Base-by-base conservation (phyloP, 2,888 invertebrate genomes). In the Onchidella celtica region DNA sequence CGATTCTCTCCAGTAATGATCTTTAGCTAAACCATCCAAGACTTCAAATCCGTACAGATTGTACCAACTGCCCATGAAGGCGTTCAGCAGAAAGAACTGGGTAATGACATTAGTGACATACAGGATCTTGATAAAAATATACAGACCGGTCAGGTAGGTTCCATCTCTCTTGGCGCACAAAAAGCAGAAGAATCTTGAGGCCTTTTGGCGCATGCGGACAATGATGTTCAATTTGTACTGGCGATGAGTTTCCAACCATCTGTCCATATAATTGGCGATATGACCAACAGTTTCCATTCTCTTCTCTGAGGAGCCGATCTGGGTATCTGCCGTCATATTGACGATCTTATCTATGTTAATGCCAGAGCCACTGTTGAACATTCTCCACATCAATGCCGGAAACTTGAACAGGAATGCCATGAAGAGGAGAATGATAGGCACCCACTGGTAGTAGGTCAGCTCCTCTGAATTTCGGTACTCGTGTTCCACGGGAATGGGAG, bases 341-440 rank as follows among this genome's bases (percentile, higher is more conserved):
- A 90, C 90, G 55, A 91, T 88, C 79, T 90, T 90, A 76, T 88
- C 88, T 82, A 91, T 83, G 84, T 90, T 91, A 34, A 92, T 84
- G 27, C 91, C 91, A n/a, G 89, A 89, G n/a, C 85, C 85, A 11
- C 90, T 87, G 65, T 88, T 88, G 75, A 94, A 89, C 79, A 94
- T 90, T 40, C 94, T 87, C 94, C 94, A 94, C 24, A 94, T 80
- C 38, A 94, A 89, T 47, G 93, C 92, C 3, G 94, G 94, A 63
- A 94, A 87, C 86, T 94, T 94, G 90, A 94, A 94, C 47, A 94
- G 86, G 81, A 94, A 92, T 17, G 94, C 94, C 91, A 94, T 94
- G 77, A 93, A 89, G 55, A 94, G 92, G 24, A 94, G 91, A 75
- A 94, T 91, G 88, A 94, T 89, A 83, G 94, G 92, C 85, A 94